Evolutionary conservation across 2,888 invertebrate genomes (phyloP), one percentile per base, ranked within the genome.

Genomic region (Yponomeuta cagnagella): DNA sequence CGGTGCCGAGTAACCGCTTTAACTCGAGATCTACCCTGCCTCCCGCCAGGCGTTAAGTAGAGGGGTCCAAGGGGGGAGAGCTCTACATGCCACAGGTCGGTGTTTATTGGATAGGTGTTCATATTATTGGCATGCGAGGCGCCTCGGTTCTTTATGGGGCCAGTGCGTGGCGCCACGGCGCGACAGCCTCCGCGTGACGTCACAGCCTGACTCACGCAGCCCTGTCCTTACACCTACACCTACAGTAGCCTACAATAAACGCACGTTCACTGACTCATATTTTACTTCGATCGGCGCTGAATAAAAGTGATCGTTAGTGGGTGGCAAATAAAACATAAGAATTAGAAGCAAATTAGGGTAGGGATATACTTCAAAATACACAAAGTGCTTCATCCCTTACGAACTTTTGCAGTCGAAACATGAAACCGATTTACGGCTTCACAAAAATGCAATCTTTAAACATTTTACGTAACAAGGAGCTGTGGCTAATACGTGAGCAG

Each of bases 61-160:
- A 10, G 31, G 33, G 30, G 4, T 31, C 30, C 30, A 23, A 33
- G 65, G 76, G 76, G 77, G 72, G 71, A 71, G 71, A 70, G 71
- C 67, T 70, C 71, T 71, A 68, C 70, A 37, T 48, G 48, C 43
- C 69, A 73, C 72, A 68, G 81, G 73, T 76, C 80, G 70, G 70
- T 70, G 72, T 72, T 63, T 15, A 48, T 23, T 63, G 70, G 70
- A 23, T 70, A 70, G 70, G 70, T 70, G 70, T 63, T 63, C 33
- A 63, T 70, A 70, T 63, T 70, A 70, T 70, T 70, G 70, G 70
- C 69, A 72, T 71, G 75, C 77, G 71, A 78, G 83, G 83, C 83
- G 84, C 85, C 85, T 78, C 43, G 73, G 76, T 81, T 84, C 82
- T 85, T 85, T 84, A 84, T 82, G 74, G 76, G 74, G 74, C 72